Evolutionary conservation across 2,113 vertebrate genomes (phyloP).

Genomic region (Urocolius indicus): DNA sequence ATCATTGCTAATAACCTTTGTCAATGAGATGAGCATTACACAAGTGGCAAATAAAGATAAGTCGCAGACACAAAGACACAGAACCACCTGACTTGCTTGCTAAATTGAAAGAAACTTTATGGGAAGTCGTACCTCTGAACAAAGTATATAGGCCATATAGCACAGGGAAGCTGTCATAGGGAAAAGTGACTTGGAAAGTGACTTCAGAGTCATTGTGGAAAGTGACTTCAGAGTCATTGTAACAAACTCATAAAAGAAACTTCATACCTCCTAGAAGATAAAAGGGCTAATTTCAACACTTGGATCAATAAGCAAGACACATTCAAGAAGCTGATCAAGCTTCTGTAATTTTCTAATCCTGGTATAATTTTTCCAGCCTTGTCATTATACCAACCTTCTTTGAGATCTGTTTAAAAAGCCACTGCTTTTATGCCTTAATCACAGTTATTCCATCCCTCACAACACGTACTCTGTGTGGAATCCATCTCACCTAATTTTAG

Average conservation of each 20-base stretch:
- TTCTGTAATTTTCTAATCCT: neutral
- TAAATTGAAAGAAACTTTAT: neutral
- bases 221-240: neutral
- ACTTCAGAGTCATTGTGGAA: neutral
- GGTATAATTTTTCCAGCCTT: neutral
- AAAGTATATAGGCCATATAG: neutral
- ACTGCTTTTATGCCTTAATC: constrained; percentile 35
- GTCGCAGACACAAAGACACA: neutral
- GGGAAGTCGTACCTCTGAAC: neutral
- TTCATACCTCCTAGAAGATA: neutral
- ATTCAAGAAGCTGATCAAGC: neutral
- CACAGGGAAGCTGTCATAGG: no score
- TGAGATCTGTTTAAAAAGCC: neutral
- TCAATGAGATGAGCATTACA: neutral
- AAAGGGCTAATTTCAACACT: neutral
- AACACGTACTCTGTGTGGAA: constrained; percentile 23
- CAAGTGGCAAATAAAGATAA: neutral
- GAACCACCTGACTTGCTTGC: neutral
- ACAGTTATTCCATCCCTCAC: neutral
- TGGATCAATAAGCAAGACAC: neutral
- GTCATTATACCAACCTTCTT: neutral
- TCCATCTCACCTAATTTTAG: constrained; percentile 66
- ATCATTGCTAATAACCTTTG: neutral
- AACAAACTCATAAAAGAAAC: neutral
- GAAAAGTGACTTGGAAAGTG: neutral